Evolutionary conservation across 1,140 invertebrate species (phyloP), one percentile per base, ranked within the genome.

Genomic region (Arion vulgaris): DNA sequence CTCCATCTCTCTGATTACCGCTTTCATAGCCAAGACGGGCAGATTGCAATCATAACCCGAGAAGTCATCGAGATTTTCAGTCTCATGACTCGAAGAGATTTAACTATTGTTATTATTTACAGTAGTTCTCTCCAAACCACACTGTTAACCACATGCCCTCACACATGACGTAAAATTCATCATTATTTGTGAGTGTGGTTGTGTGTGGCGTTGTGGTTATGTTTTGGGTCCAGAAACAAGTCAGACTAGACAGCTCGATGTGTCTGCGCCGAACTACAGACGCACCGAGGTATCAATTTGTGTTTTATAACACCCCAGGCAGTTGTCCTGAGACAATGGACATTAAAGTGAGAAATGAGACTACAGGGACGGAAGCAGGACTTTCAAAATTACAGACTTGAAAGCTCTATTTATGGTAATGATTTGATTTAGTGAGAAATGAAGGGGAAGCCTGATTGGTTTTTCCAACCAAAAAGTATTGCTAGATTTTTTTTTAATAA

Each of bases 291-390:
- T 66, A 66, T 66, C 62, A 66, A 66, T 66, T 66, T 32, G 62
- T 66, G 62, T 66, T 66, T 66, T 66, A 32, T 66, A 66, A 66
- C 62, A 66, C 62, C 28, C 62, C n/a, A 66, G n/a, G 62, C 62
- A 32, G 62, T 66, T 28, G 62, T 32, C 32, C 2, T 7, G n/a
- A 17, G 62, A 66, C 62, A 66, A 66, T 66, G 62, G 62, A 32
- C 62, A 66, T 66, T 66, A 66, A 66, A 66, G 4, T 66, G 62
- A 66, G n/a, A 66, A 66, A 66, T 66, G n/a, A 28, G 19, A 66
- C 62, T 28, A 23, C 28, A 7, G 62, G 62, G 62, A 66, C 17
- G 62, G 62, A 32, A 66, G 32, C 62, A 28, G 62, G 62, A 66
- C n/a, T 66, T 66, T 66, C 7, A 28, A 66, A 66, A 66, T 66